Base-by-base conservation (phyloP, 2,888 invertebrate genomes). In the Esperia sulphurella region DNA sequence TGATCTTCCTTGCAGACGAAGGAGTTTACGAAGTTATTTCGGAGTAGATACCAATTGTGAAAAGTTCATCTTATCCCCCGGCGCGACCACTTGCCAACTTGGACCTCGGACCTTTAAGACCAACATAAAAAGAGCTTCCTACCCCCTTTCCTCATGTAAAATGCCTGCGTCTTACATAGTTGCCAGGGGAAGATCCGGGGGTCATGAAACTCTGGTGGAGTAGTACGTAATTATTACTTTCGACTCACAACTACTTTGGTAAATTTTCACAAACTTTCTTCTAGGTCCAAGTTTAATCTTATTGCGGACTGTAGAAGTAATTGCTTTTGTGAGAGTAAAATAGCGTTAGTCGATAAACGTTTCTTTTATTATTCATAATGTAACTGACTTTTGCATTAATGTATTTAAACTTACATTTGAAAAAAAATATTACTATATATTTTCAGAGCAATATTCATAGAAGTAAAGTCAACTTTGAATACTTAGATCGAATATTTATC, bases 41-140 rank as follows among this genome's bases (percentile, higher is more conserved):
- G 67, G 63, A 68, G 65, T 65, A 57, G 67, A 66, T 63, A 63
- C 65, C 68, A 74, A 70, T 76, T 72, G 72, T 59, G 58, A 57
- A 49, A 75, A 78, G 61, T 76, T 75, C 30, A 52, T 63, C 62
- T 45, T 63, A 52, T 51, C 49, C 43, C 50, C 48, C 43, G 53
- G 40, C 14, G 57, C 53, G 53, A 54, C 48, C 51, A 57, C 50
- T 54, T 51, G 50, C 44, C 35, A 50, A n/a, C n/a, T 35, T 35
- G 35, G 37, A 63, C 68, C 68, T 9, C 8, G 9, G 8, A 31
- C 8, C 31, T 31, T 5, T 3, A 2, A 31, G 31, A 7, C 31
- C 8, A 7, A 31, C 3, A 2, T 31, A 9, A 31, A n/a, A 8
- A 31, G 9, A 10, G 8, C 31, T 31, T 7, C 31, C 10, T n/a